Evolutionary conservation across 2,888 invertebrate species (phyloP).

Genomic region (Limenitis arthemis): DNA sequence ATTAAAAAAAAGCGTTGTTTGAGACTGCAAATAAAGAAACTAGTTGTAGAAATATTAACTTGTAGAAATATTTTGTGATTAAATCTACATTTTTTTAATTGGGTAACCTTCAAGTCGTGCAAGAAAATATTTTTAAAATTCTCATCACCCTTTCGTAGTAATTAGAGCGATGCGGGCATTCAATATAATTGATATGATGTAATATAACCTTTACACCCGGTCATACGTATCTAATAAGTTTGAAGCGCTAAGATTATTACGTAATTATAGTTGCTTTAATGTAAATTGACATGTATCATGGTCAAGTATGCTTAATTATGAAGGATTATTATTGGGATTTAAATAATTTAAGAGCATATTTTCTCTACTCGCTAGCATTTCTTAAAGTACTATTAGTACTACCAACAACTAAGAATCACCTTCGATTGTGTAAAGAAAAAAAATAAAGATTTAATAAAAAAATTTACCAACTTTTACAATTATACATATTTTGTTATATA

Average conservation of each 20-base stretch:
- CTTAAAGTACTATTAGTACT: too few species aligned
- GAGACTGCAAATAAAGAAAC: too few species aligned
- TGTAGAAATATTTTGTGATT: too few species aligned
- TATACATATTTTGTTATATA: too few species aligned
- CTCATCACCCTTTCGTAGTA: conserved; percentile 39
- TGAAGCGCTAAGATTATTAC: neutral
- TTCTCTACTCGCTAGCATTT: too few species aligned
- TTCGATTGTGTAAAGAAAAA: too few species aligned
- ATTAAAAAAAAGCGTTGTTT: too few species aligned
- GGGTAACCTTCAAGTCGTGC: conserved; percentile 6
- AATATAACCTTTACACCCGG: conserved; percentile 55
- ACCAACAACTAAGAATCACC: too few species aligned
- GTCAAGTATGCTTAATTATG: neutral
- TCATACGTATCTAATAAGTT: conserved; percentile 1
- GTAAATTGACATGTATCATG: neutral
- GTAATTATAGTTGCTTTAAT: neutral
- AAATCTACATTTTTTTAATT: neutral
- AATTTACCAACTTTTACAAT: too few species aligned
- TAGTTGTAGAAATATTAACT: too few species aligned
- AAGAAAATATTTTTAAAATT: neutral
- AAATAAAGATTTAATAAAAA: too few species aligned
- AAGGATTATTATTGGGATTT: neutral
- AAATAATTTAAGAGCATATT: too few species aligned
- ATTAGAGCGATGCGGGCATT: conserved; percentile 59
- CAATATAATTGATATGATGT: conserved; percentile 56